Base-by-base conservation (phyloP, 2,888 invertebrate genomes). In the Parapristionchus giblindavisi region DNA sequence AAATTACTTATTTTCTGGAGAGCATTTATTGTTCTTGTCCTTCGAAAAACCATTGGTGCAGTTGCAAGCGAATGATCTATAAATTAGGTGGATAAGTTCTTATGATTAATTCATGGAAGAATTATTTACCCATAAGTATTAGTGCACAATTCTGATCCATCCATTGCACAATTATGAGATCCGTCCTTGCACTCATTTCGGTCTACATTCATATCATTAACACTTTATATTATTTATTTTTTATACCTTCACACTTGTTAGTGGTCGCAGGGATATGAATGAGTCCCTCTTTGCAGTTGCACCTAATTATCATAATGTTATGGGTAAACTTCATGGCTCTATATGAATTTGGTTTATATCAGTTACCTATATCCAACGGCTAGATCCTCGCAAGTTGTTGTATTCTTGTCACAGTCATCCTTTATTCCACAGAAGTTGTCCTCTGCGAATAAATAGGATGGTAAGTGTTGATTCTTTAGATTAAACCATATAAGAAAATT, bases 401-500 rank as follows among this genome's bases (percentile, higher is more conserved):
- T 73, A 34, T 73, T 73, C 73, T 73, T 73, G 17, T 73, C 61
- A 27, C 73, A 73, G 29, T 38, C 27, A 36, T 73, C 73, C 48
- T 61, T 60, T n/a, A 40, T 73, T 2, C 73, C 73, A 24, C 73
- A 73, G 73, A 61, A 73, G 8, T 40, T 17, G 27, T 71, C 70
- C 70, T 71, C 70, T 71, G 70, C 17, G 40, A 68, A 11, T 1
- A n/a, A n/a, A n/a, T n/a, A n/a, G n/a, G n/a, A n/a, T n/a, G n/a
- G n/a, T n/a, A n/a, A n/a, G n/a, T n/a, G n/a, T n/a, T n/a, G n/a
- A n/a, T n/a, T n/a, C n/a, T n/a, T n/a, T n/a, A n/a, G n/a, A n/a
- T n/a, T n/a, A n/a, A n/a, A n/a, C n/a, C n/a, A n/a, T n/a, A n/a
- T n/a, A n/a, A 14, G n/a, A 38, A 27, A 14, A 21, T 48, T 61